Base-by-base conservation (phyloP, 1,140 invertebrate genomes). In the Penaeus japonicus region DNA sequence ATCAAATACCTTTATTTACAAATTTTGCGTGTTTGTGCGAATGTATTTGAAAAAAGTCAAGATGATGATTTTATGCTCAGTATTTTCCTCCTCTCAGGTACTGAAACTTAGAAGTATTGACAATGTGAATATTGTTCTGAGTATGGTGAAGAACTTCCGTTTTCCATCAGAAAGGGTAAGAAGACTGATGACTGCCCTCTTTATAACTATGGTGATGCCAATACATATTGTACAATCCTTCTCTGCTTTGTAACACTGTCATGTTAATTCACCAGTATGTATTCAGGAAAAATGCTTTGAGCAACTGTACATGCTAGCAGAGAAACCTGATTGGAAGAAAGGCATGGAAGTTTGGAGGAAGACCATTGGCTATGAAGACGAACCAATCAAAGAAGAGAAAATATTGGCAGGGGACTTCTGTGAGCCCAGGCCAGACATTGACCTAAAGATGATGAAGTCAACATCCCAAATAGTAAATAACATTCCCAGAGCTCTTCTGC, bases 151-250 rank as follows among this genome's bases (percentile, higher is more conserved):
- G 27, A 88, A 88, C 18, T 88, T 88, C 35, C 24, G 32, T 39
- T 88, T 88, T 70, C 65, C 70, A 83, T 79, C 81, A 24, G 47
- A 73, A 24, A 83, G 87, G 87, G 87, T 88, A 83, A 88, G 87
- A 75, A 4, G 22, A 20, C 30, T 12, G 27, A 57, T 55, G 73
- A 39, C 18, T 73, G 24, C 35, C 27, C 35, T 73, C 10, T 24
- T 73, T 10, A 73, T 30, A 10, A 20, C 27, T 73, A 47, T 47
- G 47, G 1, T 47, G 47, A 47, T 47, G 47, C 10, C 15, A 47
- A 47, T 47, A 47, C 47, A 47, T 47, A 47, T 47, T 47, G 47
- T 47, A 47, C 47, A 47, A 47, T 47, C 47, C 10, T 47, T 47
- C 10, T 47, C 10, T 47, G 47, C 1, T 47, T 47, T 47, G 47